Evolutionary conservation across 2,797 vertebrate species (phyloP), one percentile per base, ranked within the genome.

Genomic region (Numenius phaeopus): DNA sequence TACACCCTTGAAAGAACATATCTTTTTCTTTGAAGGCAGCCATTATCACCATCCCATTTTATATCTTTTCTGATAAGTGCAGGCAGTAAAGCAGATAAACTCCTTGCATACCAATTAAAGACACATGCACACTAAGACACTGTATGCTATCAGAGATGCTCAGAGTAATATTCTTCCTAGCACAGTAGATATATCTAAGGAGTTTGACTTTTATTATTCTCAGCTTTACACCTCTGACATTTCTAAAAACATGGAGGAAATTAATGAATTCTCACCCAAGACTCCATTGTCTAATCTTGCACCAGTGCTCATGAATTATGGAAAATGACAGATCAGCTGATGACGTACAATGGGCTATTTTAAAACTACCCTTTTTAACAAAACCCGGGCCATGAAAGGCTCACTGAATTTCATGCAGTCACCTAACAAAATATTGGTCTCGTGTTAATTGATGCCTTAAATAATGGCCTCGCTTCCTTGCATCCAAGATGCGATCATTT

Each of bases 1-100:
- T 96, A 94, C 94, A 96, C 95, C 96, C 97, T 97, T 96, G 94
- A 98, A 98, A 97, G 96, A 97, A 96, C 95, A 94, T 96, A 98
- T 97, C 96, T 97, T 96, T 97, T 91, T 96, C 94, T 96, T 96
- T 89, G 96, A 98, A 98, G 96, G 91, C 96, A 96, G 90, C 89
- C 97, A 96, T 97, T 97, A 97, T 96, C 95, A 83, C 91, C 89
- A 69, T 89, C 88, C 94, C 88, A 73, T 97, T 97, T 98, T 98
- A 93, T 97, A 95, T 95, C 96, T 96, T 82, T 96, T 86, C 97
- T 96, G 97, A 94, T 97, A 97, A 98, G 91, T 95, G 86, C 91
- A 97, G 83, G 83, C 94, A 97, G 87, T 94, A 96, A 96, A 96
- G 81, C 81, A 98, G 96, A 96, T 97, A 97, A 98, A 95, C 97